Percentiles rank a stretch among this genome's conserved stretches.
Conservation (phyloP, 1,140 invertebrate species). For the Coptotermes formosanus region DNA sequence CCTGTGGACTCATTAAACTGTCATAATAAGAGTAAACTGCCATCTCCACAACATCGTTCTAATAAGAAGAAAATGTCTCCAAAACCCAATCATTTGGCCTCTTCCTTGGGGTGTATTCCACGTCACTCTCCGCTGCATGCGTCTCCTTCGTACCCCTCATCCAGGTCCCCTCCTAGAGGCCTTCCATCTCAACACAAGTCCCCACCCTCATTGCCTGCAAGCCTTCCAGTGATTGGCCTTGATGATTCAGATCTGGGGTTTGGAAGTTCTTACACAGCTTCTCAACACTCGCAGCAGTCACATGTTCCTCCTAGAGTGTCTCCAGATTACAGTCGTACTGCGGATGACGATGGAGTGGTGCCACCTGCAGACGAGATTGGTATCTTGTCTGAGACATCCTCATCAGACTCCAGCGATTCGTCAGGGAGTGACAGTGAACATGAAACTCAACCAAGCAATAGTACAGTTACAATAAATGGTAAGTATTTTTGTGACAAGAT, state of each 20-base stretch:
- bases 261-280: background rate
- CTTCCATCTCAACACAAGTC: constrained; percentile 40
- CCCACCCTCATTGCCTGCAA: constrained; percentile 49
- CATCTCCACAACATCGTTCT: background rate
- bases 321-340: background rate
- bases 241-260: background rate
- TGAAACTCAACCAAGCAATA: constrained; percentile 39
- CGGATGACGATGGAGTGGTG: background rate
- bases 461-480: constrained; percentile 38
- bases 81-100: background rate
- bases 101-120: constrained; percentile 40
- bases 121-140: constrained; percentile 54
- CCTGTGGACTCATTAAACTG: constrained; percentile 46
- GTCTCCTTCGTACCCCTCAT: constrained; percentile 45
- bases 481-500: constrained; percentile 33
- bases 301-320: no score
- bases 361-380: constrained; percentile 37
- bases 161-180: constrained; percentile 30
- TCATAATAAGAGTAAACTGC: background rate
- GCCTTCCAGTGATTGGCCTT: constrained; percentile 72
- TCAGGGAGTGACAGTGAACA: constrained; percentile 47
- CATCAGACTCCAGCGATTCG: constrained; percentile 42
- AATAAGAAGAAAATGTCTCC: constrained; percentile 25
- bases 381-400: constrained; percentile 42
- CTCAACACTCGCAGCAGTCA: background rate